Base-by-base conservation (phyloP, 2,888 invertebrate species). In the Automeris io region DNA sequence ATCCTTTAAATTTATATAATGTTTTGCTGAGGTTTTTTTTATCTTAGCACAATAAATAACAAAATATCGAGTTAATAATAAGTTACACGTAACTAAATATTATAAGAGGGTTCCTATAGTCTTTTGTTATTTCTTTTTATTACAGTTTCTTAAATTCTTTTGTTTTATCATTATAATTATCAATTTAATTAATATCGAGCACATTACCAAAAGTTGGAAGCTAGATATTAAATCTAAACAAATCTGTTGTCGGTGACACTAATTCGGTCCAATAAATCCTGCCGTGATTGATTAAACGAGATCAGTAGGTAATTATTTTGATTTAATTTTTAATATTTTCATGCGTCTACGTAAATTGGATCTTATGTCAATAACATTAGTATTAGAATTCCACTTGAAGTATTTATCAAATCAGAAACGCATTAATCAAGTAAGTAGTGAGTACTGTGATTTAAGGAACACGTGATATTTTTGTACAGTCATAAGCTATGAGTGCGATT, bases 231-330 rank as follows among this genome's bases (percentile, higher is more conserved):
- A n/a, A 24, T 24, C 11, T n/a, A 24, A 24, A 24, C 11, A 11
- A n/a, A 24, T 29, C 18, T 22, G 23, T 32, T 32, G 23, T 16
- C 22, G 11, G 4, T 39, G 39, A 39, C 39, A 39, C 8, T 39
- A 29, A 39, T 21, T 16, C 34, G 5, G 13, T 24, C 34, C 38
- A 39, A 35, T 19, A 40, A 44, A 46, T 46, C 43, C 44, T 5
- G 32, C 40, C 23, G 21, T 46, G 46, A 46, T 46, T 39, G 46
- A 46, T 44, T 35, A 33, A 13, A 35, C 13, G 8, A 39, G 42
- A 39, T 38, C 5, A 32, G 22, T 32, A 45, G 18, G 23, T 32
- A 37, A 31, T 24, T 18, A 12, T 12, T 23, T 24, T 12, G 18
- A 18, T 18, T 29, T 29, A 16, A n/a, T 16, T 16, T 29, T 29